phyloP scores from a whole-genome alignment of 2,888 invertebrate species.

The Charanyca ferruginea region DNA sequence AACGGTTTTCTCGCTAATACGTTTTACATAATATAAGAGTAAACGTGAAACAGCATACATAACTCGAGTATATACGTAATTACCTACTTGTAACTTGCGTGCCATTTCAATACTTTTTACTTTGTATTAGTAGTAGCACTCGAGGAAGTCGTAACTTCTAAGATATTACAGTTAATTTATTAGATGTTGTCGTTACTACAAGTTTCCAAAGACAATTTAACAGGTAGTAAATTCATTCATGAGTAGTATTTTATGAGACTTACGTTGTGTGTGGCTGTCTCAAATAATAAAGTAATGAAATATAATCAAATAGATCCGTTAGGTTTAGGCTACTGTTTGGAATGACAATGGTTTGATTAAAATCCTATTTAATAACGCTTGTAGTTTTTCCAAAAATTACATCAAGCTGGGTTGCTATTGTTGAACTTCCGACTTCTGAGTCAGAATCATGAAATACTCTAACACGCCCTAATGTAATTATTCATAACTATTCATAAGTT shows the following conservation, averaged over 20 bases:
- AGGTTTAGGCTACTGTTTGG: background rate
- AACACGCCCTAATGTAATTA: too few species aligned
- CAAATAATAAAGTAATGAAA: slow-evolving; percentile 24
- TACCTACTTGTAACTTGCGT: slow-evolving; percentile 44
- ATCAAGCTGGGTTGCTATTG: too few species aligned
- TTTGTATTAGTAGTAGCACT: slow-evolving; percentile 36
- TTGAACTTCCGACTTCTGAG: too few species aligned
- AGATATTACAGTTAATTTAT: slow-evolving; percentile 41
- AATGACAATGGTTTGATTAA: background rate
- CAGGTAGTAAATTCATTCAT: slow-evolving; percentile 13
- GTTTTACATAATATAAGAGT: slow-evolving; percentile 72
- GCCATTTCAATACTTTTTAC: slow-evolving; percentile 45
- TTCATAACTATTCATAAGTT: background rate
- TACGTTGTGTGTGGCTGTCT: slow-evolving; percentile 13
- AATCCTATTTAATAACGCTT: background rate
- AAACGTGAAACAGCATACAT: slow-evolving; percentile 63
- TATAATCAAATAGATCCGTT: slow-evolving; percentile 11
- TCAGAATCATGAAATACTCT: too few species aligned
- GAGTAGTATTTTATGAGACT: slow-evolving; percentile 21
- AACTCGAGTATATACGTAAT: slow-evolving; percentile 39
- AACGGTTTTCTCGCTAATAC: slow-evolving; percentile 66
- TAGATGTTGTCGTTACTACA: slow-evolving; percentile 7
- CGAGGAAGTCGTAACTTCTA: slow-evolving; percentile 42
- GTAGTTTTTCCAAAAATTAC: too few species aligned
- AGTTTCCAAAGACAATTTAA: slow-evolving; percentile 18